Evolutionary conservation across 2,797 vertebrate species (phyloP).

Genomic region (Acrossocheilus fasciatus): DNA sequence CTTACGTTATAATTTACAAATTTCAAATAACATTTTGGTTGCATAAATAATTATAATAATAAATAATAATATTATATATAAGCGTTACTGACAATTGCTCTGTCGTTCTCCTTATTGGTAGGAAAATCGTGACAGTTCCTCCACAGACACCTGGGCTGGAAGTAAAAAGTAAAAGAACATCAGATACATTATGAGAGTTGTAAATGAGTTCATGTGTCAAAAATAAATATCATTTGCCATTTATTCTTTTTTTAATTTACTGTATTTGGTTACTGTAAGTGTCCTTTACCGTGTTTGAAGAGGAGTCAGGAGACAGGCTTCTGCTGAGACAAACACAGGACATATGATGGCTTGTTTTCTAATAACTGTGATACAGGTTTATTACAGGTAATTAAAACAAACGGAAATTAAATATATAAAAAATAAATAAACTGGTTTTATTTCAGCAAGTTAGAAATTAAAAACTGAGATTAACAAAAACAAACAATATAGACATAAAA

Average conservation of each 20-base stretch:
- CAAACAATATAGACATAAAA: neutral
- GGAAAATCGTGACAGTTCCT: neutral
- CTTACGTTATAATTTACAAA: neutral
- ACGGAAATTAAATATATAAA: neutral
- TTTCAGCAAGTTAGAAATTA: no score
- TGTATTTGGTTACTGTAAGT: neutral
- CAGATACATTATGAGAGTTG: neutral
- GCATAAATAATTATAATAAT: neutral
- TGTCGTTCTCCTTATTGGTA: slow-evolving; percentile 13
- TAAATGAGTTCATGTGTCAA: neutral
- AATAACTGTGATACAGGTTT: neutral
- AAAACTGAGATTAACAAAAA: neutral
- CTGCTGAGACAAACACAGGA: slow-evolving; percentile 10
- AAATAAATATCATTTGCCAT: neutral
- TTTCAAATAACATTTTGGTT: neutral
- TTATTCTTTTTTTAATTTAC: neutral
- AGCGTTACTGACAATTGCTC: slow-evolving; percentile 6
- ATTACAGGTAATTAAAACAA: neutral
- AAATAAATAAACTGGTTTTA: no score
- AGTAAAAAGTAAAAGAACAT: neutral
- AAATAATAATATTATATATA: neutral
- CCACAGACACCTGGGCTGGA: slow-evolving; percentile 5
- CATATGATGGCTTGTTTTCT: neutral
- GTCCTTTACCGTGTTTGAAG: slow-evolving; percentile 1
- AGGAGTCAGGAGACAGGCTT: slow-evolving; percentile 36